These are phyloP conservation scores for Poecilia gillii DNA, from an alignment of 2,797 vertebrate species.

Conservation along the genomic window DNA sequence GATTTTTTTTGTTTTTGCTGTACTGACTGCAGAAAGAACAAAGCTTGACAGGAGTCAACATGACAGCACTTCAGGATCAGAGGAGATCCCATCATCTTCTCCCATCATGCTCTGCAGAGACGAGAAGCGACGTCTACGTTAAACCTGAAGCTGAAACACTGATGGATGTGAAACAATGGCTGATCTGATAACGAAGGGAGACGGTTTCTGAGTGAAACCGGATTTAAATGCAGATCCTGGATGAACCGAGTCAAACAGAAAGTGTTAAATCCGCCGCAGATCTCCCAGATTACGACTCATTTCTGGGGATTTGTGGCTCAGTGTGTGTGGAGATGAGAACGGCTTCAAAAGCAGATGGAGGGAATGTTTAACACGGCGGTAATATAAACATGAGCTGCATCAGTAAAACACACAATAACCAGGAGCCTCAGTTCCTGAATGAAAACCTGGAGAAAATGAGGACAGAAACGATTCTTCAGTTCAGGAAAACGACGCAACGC, in stretches of 20 bases:
- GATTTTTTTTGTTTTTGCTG: constrained; percentile 7
- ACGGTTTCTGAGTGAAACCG: constrained; percentile 49
- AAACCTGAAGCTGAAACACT: constrained; percentile 2
- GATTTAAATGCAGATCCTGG: constrained; percentile 51
- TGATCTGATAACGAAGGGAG: constrained; percentile 12
- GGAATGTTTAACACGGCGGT: constrained; percentile 43
- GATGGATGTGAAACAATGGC: background rate
- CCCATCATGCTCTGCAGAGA: constrained; percentile 6
- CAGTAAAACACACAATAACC: constrained; percentile 5
- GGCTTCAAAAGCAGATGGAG: constrained; percentile 47
- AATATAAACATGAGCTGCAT: constrained; percentile 21
- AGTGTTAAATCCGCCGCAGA: constrained; percentile 49
- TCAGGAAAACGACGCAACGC: background rate
- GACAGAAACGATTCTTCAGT: background rate
- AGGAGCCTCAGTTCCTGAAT: background rate
- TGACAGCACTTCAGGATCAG: constrained; percentile 9
- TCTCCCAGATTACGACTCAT: constrained; percentile 51
- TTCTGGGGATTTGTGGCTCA: constrained; percentile 45
- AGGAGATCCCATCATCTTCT: background rate
- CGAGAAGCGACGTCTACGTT: background rate
- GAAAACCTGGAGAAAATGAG: background rate
- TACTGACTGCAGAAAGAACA: constrained; percentile 6
- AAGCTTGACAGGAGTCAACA: constrained; percentile 26
- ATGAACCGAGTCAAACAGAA: constrained; percentile 35
- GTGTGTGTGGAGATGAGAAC: constrained; percentile 43